Base-by-base conservation (phyloP, 2,113 vertebrate species). In the Sorex fumeus region DNA sequence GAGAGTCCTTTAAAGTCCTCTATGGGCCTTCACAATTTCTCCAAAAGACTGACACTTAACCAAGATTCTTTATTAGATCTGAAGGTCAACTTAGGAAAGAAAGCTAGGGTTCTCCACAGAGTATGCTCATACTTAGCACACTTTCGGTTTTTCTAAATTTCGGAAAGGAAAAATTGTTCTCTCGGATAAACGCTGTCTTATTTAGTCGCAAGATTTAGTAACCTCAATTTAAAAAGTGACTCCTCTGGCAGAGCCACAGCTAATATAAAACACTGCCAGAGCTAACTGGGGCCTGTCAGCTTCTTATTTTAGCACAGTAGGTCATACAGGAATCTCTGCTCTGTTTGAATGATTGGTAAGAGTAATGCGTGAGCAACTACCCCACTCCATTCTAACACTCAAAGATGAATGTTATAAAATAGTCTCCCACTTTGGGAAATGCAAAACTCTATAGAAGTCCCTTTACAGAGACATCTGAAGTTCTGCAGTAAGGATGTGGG, bases 221-320 rank as follows among this genome's bases (percentile, higher is more conserved):
- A 76, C 8, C 34, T 25, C 69, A 71, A 76, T 84, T 90, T 57
- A 74, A 90, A 75, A 36, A 82, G 62, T 76, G 66, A 93, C 32
- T 72, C 66, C 64, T 88, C 47, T 47, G 27, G 43, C 50, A 78
- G 5, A 40, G 78, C 10, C 74, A 62, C n/a, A 78, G 84, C 57
- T 91, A 91, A 82, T 28, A 53, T 16, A 74, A 95, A 84, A 86
- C 27, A 75, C 34, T 62, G 21, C 43, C 72, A 32, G n/a, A 85
- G 53, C 30, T 82, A 84, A 94, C 43, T 82, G 87, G 66, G 64
- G 36, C 36, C 72, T 87, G 34, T 84, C 87, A 67, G 15, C 66
- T 74, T 93, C 94, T 87, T 84, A 92, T 91, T 95, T 96, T 93
- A 93, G 78, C 74, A 64, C 64, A 77, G 77, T 36, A 86, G 83